Base-by-base conservation (phyloP, 2,113 vertebrate genomes). In the Ranitomeya imitator region DNA sequence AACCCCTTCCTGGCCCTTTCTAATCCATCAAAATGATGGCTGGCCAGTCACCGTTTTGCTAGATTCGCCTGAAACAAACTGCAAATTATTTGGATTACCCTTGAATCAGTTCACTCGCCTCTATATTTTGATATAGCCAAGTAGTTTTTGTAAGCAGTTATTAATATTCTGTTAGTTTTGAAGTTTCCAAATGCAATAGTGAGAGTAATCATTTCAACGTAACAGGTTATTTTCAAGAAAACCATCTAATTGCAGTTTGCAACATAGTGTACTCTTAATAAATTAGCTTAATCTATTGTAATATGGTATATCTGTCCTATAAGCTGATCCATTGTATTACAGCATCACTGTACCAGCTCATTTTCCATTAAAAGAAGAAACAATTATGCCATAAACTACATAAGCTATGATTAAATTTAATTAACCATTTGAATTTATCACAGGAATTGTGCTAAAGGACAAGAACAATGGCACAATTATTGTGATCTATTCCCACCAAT, bases 391-490 rank as follows among this genome's bases (percentile, higher is more conserved):
- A 37, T 52, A 76, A 76, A 52, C 37, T 76, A 11, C 37, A 45
- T 57, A 13, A 57, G 55, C 8, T 76, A 11, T 21, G 18, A 76
- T 76, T 76, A 52, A 51, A 76, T 76, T 51, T 19, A 76, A 76
- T 76, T 51, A 76, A 51, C 73, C 18, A 52, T 76, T 76, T 19
- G 13, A 76, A 76, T 76, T 76, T 76, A 76, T 76, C 18, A 76
- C 73, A 76, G 37, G 77, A 79, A 55, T 79, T 79, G 19, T 57
- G 21, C 23, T 55, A 4, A 2, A 57, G 12, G 77, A 21, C 77
- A 79, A 79, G 77, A 79, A 79, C 51, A 79, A 23, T 2, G 18
- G 52, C 13, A 57, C 77, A 55, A 79, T 57, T 79, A 79, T 79
- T 55, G 52, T 57, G 57, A 79, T 79, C 52, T 79, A 79, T 57